A percentile compares a stretch with the other conserved stretches of the same genome.
phyloP scores from a whole-genome alignment of 2,888 invertebrate species.

The Xestia sexstrigata region DNA sequence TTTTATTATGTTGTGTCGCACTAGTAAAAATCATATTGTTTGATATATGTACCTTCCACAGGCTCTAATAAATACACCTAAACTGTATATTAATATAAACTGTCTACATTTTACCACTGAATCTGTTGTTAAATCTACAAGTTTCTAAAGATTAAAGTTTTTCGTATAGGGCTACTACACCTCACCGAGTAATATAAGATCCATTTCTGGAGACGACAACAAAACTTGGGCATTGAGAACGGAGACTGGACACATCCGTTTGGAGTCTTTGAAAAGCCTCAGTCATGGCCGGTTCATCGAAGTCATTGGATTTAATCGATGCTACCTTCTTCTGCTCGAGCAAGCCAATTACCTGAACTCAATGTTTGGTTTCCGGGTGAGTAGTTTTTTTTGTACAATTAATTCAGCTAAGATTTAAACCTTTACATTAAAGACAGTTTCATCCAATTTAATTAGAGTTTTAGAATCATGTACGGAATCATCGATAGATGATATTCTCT shows the following conservation, averaged over 20 bases:
- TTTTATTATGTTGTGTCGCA: neutral
- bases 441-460: neutral
- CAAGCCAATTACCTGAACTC: constrained; percentile 61
- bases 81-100: neutral
- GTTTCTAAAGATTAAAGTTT: neutral
- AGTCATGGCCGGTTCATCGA: constrained; percentile 36
- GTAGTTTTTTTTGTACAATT: neutral
- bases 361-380: constrained; percentile 64
- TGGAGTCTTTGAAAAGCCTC: constrained; percentile 46
- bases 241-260: neutral
- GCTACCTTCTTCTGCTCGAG: constrained; percentile 61
- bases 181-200: constrained; percentile 4
- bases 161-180: constrained; percentile 38
- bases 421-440: neutral
- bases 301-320: constrained; percentile 54
- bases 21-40: neutral
- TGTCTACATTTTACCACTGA: neutral
- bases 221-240: constrained; percentile 21
- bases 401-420: neutral
- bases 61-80: neutral
- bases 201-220: constrained; percentile 17
- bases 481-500: no score
- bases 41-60: neutral
- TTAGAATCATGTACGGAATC: neutral
- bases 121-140: neutral